These are phyloP conservation scores for Notarius quadriscutis DNA, from an alignment of 2,113 vertebrate species.

Conservation along the genomic window DNA sequence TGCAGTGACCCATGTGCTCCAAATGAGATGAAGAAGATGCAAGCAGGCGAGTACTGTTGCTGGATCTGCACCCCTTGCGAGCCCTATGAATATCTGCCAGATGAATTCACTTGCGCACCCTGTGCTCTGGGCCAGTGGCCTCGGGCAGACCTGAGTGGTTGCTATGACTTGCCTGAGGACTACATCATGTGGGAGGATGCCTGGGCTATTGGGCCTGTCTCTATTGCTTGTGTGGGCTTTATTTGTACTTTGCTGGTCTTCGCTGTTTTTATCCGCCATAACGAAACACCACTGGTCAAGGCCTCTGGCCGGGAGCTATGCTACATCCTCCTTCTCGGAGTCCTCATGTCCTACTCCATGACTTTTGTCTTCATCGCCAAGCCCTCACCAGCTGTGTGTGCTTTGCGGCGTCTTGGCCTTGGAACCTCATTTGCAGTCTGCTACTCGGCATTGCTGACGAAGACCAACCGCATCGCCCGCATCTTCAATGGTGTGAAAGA, in stretches of 20 bases:
- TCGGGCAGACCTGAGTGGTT: constrained; percentile 83
- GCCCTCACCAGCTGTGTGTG: constrained; percentile 91
- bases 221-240: constrained; percentile 92
- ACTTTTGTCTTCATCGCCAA: constrained; percentile 98
- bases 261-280: constrained; percentile 90
- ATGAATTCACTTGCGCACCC: constrained; percentile 93
- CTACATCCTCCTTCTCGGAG: constrained; percentile 92
- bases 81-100: constrained; percentile 87
- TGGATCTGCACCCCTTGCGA: constrained; percentile 99
- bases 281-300: constrained; percentile 93
- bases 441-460: constrained; percentile 95
- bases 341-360: constrained; percentile 94
- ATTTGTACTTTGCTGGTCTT: constrained; percentile 88
- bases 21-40: constrained; percentile 99
- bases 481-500: constrained; percentile 96
- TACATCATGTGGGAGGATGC: constrained; percentile 98
- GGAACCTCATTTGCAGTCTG: constrained; percentile 96
- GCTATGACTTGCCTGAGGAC: constrained; percentile 94
- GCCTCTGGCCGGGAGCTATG: constrained; percentile 95
- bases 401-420: constrained; percentile 87
- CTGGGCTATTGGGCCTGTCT: constrained; percentile 97
- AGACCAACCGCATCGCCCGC: constrained; percentile 96
- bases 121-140: constrained; percentile 94
- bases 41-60: constrained; percentile 97
- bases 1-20: constrained; percentile 96